phyloP scores from a whole-genome alignment of 2,113 vertebrate genomes.

The Callipepla californica region DNA sequence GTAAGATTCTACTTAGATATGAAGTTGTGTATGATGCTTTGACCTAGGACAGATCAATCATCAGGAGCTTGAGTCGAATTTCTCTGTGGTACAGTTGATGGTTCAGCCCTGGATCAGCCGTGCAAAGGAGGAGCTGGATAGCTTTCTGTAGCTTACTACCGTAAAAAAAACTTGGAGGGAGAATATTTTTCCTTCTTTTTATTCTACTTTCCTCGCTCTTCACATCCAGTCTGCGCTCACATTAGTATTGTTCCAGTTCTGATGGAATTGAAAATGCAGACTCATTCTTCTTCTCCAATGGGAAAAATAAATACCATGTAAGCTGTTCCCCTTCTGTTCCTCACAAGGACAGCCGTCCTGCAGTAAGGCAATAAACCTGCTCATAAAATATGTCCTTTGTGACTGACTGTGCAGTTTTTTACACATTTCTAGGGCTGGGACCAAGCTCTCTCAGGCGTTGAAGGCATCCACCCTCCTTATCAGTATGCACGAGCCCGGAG shows the following conservation, averaged over 20 bases:
- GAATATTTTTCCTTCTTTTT: neutral
- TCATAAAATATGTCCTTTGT: conserved; percentile 19
- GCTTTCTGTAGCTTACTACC: neutral
- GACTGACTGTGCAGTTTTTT: neutral
- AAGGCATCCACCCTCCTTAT: neutral
- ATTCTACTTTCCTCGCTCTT: neutral
- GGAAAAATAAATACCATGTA: neutral
- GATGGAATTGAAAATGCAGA: neutral
- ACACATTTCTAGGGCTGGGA: neutral
- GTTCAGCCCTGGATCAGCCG: neutral
- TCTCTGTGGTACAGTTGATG: accelerated
- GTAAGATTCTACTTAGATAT: neutral
- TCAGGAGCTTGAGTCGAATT: accelerated
- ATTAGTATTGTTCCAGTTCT: neutral
- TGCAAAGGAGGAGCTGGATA: neutral
- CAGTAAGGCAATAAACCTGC: neutral
- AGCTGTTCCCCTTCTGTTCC: neutral
- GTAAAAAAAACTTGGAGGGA: neutral
- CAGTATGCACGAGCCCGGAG: accelerated
- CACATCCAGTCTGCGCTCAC: neutral
- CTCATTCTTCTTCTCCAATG: neutral
- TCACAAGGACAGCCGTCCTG: neutral
- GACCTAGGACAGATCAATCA: neutral
- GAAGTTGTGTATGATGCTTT: neutral
- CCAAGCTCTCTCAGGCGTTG: neutral